These are phyloP conservation scores for Pseudoips prasinana DNA, from an alignment of 2,888 invertebrate species.

Conservation along the genomic window DNA sequence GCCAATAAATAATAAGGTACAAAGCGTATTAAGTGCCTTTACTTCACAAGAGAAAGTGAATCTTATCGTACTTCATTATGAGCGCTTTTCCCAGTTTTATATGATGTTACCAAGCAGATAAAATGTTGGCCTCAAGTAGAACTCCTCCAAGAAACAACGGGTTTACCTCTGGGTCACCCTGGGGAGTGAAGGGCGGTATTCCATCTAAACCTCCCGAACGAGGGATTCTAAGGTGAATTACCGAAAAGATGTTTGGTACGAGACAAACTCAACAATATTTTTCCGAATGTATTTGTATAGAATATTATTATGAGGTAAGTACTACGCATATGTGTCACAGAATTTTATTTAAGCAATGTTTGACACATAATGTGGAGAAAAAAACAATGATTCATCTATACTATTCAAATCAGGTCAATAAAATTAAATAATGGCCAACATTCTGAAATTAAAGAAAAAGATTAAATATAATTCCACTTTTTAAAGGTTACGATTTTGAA, in stretches of 20 bases:
- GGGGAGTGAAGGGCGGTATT: slow-evolving; percentile 61
- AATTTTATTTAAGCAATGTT: no score
- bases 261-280: slow-evolving; percentile 44
- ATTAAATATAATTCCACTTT: no score
- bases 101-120: slow-evolving; percentile 30
- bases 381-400: no score
- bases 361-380: no score
- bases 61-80: slow-evolving; percentile 20
- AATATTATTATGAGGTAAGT: no score
- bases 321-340: no score
- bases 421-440: no score
- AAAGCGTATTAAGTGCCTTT: slow-evolving; percentile 37
- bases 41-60: slow-evolving; percentile 16
- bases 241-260: slow-evolving; percentile 62
- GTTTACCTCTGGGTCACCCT: slow-evolving; percentile 72
- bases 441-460: no score
- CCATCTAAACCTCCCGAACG: slow-evolving; percentile 72
- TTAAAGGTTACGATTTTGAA: no score
- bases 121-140: slow-evolving; percentile 38
- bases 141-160: slow-evolving; percentile 73
- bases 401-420: no score
- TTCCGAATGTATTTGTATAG: slow-evolving; percentile 34
- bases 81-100: slow-evolving; percentile 17
- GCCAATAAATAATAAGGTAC: slow-evolving; percentile 59
- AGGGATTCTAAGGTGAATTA: slow-evolving; percentile 69